Evolutionary conservation across 2,797 vertebrate genomes (phyloP), one percentile per base, ranked within the genome.

Genomic region (Sebastes goodei): DNA sequence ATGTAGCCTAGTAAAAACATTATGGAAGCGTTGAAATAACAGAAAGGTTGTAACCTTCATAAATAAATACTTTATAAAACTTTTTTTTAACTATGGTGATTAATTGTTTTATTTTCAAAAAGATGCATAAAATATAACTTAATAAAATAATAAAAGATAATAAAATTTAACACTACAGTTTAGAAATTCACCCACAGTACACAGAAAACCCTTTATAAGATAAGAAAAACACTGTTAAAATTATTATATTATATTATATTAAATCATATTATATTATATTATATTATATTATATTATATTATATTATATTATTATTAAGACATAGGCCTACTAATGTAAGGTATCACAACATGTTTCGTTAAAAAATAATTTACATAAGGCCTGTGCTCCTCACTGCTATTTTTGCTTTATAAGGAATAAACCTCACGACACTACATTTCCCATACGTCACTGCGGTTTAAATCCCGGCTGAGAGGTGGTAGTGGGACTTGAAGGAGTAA

Each of bases 401-500:
- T 72, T 72, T 17, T 20, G 12, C 46, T 52, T 2, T 33, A 2
- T 2, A 6, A 8, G 4, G 6, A 15, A 55, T 20, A n/a, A n/a
- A 27, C 10, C 5, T 27, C 0, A 1, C 0, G 1, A 30, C 9
- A 93, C 92, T 94, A 90, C 92, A 85, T 78, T 84, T 91, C 94
- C 91, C 92, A 91, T 1, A 23, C 3, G 55, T 2, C 76, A 30
- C 12, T 10, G 55, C 80, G 46, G 73, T 88, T 93, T 89, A 90
- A 93, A 92, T 21, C 66, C 74, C 55, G 14, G 1, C 21, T 46
- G 3, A 57, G 8, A 30, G 5, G 17, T 1, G 87, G 15, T 67
- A 92, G 25, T 96, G 95, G 94, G 87, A 86, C 7, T 83, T 87
- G 86, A 75, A 89, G 90, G 74, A 66, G 2, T 2, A 12, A 2